Evolutionary conservation across 2,888 invertebrate genomes (phyloP), one percentile per base, ranked within the genome.

Genomic region (Agrochola lota): DNA sequence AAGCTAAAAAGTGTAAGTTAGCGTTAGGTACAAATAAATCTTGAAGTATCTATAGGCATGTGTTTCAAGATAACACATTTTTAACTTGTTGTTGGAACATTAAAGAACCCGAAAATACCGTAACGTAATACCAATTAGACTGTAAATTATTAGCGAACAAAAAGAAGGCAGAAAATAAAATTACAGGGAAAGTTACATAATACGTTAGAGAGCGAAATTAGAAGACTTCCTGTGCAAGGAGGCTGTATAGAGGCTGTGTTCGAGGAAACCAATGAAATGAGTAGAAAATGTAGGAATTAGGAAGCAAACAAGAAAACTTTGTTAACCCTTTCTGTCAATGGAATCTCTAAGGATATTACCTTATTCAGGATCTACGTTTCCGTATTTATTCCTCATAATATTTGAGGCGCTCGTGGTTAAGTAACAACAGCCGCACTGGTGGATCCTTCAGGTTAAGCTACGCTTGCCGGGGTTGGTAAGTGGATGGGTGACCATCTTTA

Each of bases 241-340:
- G n/a, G 20, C 46, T 70, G n/a, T n/a, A 6, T 9, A 30, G 23
- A 9, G 7, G 12, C 55, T 8, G 7, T 46, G 9, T 46, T 72
- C 30, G 35, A 64, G 17, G 62, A 74, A 63, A 46, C 67, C 59
- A 69, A 74, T 64, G 52, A 78, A 78, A 78, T 73, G 57, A 49
- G 69, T 62, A 46, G 35, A 62, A 73, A 73, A 73, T 49, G 68
- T 35, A 23, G 60, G 46, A 66, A 72, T 35, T 55, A 30, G 12
- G 23, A 57, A 73, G 60, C 57, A 35, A 73, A 81, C 57, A 84
- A 70, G 66, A 79, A 84, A 84, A 84, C 35, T 84, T 62, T 83
- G 26, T 84, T 73, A 73, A 26, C 20, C 20, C 64, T 60, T 20
- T 63, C 63, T 74, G 52, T 60, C 46, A 78, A 68, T 74, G 49